Conservation (phyloP, 2,888 invertebrate species). For the Zygaena filipendulae region DNA sequence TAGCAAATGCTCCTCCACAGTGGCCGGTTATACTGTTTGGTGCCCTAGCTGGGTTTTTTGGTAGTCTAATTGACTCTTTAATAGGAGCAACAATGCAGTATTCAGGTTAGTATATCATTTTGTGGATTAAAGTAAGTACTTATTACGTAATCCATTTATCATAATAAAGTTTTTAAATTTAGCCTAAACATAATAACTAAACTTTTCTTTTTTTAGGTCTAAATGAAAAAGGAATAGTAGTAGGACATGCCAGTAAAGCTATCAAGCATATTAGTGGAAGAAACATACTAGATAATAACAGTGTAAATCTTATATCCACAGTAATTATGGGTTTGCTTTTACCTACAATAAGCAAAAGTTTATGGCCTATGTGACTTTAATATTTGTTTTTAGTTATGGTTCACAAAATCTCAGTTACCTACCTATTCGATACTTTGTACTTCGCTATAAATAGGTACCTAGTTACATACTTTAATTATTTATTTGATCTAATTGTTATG, state of each 20-base stretch:
- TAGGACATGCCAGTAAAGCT: conserved; percentile 75
- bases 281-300: conserved; percentile 85
- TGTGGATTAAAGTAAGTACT: no score
- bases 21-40: conserved; percentile 83
- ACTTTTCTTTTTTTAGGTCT: conserved; percentile 77
- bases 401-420: no score
- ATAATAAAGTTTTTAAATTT: no score
- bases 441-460: no score
- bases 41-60: conserved; percentile 78
- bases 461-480: no score
- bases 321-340: conserved; percentile 77
- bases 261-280: conserved; percentile 81
- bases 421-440: no score
- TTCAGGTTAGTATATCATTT: conserved; percentile 74
- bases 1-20: conserved; percentile 74
- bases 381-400: no score
- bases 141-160: no score
- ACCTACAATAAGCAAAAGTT: conserved; percentile 66
- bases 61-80: conserved; percentile 85
- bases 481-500: no score
- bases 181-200: no score
- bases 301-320: conserved; percentile 86
- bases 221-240: conserved; percentile 75
- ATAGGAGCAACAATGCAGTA: conserved; percentile 89
- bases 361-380: conserved; percentile 31